Evolutionary conservation across 2,888 invertebrate species (phyloP).

Genomic region (Synanthedon vespiformis): DNA sequence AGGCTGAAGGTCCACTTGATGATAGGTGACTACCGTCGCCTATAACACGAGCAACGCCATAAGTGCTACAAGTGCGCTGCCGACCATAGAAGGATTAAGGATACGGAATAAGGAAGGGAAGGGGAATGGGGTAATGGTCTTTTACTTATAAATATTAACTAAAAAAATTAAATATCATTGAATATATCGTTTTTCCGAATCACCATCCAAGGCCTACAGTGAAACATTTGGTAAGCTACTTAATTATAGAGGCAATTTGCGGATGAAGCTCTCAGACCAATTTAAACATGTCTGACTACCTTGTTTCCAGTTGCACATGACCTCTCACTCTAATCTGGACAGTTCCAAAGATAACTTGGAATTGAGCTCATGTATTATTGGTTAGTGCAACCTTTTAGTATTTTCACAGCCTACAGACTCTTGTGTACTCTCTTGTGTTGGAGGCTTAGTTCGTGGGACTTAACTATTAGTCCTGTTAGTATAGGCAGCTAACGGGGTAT

Average conservation of each 20-base stretch:
- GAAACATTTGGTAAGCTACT: constrained; percentile 27
- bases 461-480: not conserved
- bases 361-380: not conserved
- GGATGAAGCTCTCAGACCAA: constrained; percentile 26
- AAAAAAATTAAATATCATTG: not conserved
- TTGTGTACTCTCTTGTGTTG: not conserved
- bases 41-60: too few relatives aligned
- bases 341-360: too few relatives aligned
- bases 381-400: not conserved
- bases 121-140: too few relatives aligned
- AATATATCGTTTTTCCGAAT: constrained; percentile 6
- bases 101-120: too few relatives aligned
- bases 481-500: not conserved
- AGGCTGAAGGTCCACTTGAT: too few relatives aligned
- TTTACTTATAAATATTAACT: not conserved
- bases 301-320: constrained; percentile 14
- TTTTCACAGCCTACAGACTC: not conserved
- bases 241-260: constrained; percentile 44
- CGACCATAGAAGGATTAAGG: too few relatives aligned
- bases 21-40: too few relatives aligned
- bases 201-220: constrained; percentile 10
- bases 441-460: not conserved
- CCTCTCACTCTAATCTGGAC: constrained; percentile 2
- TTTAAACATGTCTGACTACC: constrained; percentile 20
- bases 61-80: too few relatives aligned